Base-by-base conservation (phyloP, 2,888 invertebrate genomes). In the Agrotis ipsilon region DNA sequence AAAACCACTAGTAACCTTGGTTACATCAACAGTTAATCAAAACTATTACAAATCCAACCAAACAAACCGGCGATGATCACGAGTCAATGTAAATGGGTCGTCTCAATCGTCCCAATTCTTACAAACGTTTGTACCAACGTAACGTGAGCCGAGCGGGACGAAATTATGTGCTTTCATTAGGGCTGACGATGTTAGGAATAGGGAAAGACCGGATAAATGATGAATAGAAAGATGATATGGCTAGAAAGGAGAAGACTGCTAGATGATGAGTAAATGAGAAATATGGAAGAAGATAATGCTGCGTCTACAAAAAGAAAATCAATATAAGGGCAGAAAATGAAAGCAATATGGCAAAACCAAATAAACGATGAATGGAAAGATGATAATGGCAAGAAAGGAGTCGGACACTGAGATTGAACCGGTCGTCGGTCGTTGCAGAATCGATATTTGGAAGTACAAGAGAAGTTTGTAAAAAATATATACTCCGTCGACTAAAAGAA, bases 71-170 rank as follows among this genome's bases (percentile, higher is more conserved):
- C 61, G 54, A 70, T 72, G 76, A 83, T 75, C 85, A 80, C 82
- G 73, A 79, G 69, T 74, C 66, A 68, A 81, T 77, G 39, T 72
- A 72, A 75, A 72, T 82, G 63, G 80, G 72, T 70, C 77, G 86
- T 74, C 77, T 83, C 78, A 88, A 86, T 89, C 77, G 86, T 78
- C 76, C 85, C 80, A 88, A 87, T 89, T 90, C 86, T 81, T 77
- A 78, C 78, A 71, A 81, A 72, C 52, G 76, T 78, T 58, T 54
- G 68, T 77, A 79, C 58, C 6, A 45, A 54, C n/a, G 57, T 62
- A 76, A 76, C 73, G 61, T 75, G 82, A 84, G 76, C 69, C 80
- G 78, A 82, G 68, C 75, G 81, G 84, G 78, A 85, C 83, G 24
- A 82, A 87, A 88, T 85, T 86, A 80, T 72, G 63, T 61, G 75